These are phyloP conservation scores for Pteropus alecto DNA, from an alignment of 2,113 vertebrate genomes.

Conservation along the genomic window DNA sequence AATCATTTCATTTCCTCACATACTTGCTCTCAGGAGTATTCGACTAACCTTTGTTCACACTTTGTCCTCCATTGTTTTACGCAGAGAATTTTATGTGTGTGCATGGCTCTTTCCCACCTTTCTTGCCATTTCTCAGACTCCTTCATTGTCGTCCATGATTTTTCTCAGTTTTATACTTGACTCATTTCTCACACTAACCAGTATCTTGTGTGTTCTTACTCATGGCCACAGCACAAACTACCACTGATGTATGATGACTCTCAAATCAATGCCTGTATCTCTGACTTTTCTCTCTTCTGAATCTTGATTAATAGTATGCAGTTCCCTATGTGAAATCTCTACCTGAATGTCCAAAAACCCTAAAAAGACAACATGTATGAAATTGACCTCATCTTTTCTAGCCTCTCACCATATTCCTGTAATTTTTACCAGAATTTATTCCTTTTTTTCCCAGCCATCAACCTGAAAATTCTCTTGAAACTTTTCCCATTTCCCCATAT, in stretches of 20 bases:
- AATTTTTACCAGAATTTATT: neutral
- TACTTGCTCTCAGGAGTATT: neutral
- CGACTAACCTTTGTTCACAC: neutral
- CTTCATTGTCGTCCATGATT: neutral
- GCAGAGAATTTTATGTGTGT: neutral
- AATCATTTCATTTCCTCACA: neutral
- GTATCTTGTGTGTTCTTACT: neutral
- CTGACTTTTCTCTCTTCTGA: neutral
- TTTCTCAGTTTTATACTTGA: neutral
- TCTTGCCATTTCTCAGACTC: neutral
- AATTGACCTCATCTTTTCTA: neutral
- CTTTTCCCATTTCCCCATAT: neutral
- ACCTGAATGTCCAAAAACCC: neutral
- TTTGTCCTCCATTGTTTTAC: neutral
- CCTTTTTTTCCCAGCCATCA: neutral
- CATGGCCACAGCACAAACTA: neutral
- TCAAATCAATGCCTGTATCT: neutral
- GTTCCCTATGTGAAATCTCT: neutral
- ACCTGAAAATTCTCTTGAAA: neutral
- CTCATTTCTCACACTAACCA: neutral
- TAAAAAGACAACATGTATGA: neutral
- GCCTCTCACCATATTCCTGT: neutral
- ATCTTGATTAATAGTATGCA: neutral
- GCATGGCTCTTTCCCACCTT: neutral
- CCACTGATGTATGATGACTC: neutral